Evolutionary conservation across 2,888 invertebrate species (phyloP), one percentile per base, ranked within the genome.

Genomic region (Cantharis rufa): DNA sequence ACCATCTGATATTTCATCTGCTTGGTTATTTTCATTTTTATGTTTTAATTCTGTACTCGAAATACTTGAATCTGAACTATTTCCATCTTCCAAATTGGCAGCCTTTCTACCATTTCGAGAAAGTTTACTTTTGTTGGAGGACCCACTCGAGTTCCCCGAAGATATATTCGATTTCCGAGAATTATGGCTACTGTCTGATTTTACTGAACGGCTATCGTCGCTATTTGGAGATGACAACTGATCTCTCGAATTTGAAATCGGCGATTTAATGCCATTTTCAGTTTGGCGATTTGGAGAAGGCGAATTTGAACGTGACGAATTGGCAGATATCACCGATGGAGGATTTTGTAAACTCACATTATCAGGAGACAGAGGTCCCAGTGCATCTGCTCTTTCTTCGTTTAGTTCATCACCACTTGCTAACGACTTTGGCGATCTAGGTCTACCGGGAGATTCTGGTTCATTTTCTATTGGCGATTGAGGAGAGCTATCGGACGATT

Each of bases 1-100:
- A 91, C 92, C 92, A 84, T 92, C 92, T 77, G 92, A 92, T 84
- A 92, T 92, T 87, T 92, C 92, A 86, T 92, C 92, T 70, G 92
- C 86, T 83, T 87, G 87, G 16, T 66, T 18, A 66, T 66, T 24
- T 66, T 21, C 21, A 21, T 21, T 66, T 66, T 66, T 66, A n/a
- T 24, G 64, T n/a, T 66, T 66, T 7, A 86, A 86, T 83, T 87
- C 87, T 10, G 85, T 82, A 81, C 88, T 88, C 18, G 87, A 86
- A 32, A 83, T 81, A 77, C 87, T 88, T 0, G 87, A 88, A 85
- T 88, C 88, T 10, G 88, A 88, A 28, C 85, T 83, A 78, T 86
- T 86, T 15, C 86, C 88, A 81, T 87, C 86, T 24, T 86, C 86
- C 27, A 83, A 76, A 78, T 84, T 84, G 10, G 85, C 84, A 15